Conservation (phyloP, 2,888 invertebrate species). For the Microctonus aethiopoides region DNA sequence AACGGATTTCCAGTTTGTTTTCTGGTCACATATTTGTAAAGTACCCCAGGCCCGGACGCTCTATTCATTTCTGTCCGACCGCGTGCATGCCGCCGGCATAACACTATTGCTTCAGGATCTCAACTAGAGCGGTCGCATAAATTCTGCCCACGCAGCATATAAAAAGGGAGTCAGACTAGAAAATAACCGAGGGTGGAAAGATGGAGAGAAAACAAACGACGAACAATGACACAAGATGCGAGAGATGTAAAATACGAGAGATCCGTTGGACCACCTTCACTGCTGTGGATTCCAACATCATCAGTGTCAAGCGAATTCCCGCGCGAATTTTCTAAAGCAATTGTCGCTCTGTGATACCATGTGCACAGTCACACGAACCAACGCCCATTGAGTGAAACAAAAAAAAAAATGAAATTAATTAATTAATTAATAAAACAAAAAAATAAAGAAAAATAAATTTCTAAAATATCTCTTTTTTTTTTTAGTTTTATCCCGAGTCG, state of each 20-base stretch:
- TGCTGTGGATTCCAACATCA: background rate
- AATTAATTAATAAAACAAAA: too few species aligned
- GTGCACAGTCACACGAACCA: background rate
- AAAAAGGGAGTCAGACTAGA: conserved; percentile 43
- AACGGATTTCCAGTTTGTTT: conserved; percentile 53
- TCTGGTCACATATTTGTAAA: conserved; percentile 65
- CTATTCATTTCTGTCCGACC: conserved; percentile 61
- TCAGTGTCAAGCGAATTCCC: background rate
- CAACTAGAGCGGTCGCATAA: conserved; percentile 49
- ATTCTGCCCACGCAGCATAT: conserved; percentile 56
- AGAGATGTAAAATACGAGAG: background rate
- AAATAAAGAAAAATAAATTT: too few species aligned
- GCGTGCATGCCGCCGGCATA: conserved; percentile 35
- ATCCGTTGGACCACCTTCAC: background rate
- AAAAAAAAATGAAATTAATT: too few species aligned
- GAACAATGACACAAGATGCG: background rate
- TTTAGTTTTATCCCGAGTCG: too few species aligned
- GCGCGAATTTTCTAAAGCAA: background rate
- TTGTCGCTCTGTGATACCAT: background rate
- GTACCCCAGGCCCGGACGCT: conserved; percentile 56
- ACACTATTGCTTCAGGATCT: conserved; percentile 46
- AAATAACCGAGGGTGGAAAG: conserved; percentile 4
- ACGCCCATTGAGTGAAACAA: background rate
- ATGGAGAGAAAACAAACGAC: conserved; percentile 13
- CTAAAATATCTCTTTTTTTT: too few species aligned